Conservation (phyloP, 2,888 invertebrate genomes). For the Myopa tessellatipennis region DNA sequence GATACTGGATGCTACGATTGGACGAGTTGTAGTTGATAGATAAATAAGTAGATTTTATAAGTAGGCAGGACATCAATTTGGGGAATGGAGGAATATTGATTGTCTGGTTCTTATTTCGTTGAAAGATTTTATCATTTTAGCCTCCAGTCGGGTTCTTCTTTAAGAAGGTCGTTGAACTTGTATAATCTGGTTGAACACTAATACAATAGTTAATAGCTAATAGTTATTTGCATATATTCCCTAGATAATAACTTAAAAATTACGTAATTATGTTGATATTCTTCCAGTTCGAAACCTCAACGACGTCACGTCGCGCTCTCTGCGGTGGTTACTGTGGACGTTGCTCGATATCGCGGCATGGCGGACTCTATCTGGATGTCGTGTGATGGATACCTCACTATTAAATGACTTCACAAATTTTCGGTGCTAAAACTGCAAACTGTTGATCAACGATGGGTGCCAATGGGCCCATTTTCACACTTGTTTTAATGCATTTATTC, state of each 20-base stretch:
- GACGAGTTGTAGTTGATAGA: too few species aligned
- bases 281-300: conserved; percentile 69
- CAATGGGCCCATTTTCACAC: conserved; percentile 31
- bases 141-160: too few species aligned
- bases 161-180: not conserved
- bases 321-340: conserved; percentile 82
- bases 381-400: conserved; percentile 69
- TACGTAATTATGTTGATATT: conserved; percentile 21
- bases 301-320: conserved; percentile 72
- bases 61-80: too few species aligned
- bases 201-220: too few species aligned
- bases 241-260: not conserved
- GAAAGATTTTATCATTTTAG: too few species aligned
- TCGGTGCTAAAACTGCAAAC: conserved; percentile 48
- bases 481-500: conserved; percentile 51
- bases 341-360: conserved; percentile 68
- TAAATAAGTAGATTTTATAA: too few species aligned
- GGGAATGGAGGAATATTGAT: too few species aligned
- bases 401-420: conserved; percentile 27
- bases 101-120: too few species aligned
- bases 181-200: too few species aligned
- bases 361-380: conserved; percentile 62
- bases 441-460: conserved; percentile 23
- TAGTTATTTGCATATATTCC: not conserved
- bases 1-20: too few species aligned